Conservation (phyloP, 2,113 vertebrate species). For the Kryptolebias marmoratus region DNA sequence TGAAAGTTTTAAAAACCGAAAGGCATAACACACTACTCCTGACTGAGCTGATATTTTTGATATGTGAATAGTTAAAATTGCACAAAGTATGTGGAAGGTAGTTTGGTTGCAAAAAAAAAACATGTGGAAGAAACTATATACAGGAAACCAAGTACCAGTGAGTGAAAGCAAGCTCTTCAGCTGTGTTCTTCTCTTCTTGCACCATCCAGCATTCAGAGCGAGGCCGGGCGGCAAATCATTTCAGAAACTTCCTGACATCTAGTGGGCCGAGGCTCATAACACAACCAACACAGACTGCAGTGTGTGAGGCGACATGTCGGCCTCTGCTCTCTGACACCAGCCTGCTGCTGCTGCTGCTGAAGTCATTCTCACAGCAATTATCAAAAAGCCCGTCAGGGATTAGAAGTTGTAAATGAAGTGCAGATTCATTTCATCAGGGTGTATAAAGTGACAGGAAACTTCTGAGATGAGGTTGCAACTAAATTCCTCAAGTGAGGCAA, state of each 20-base stretch:
- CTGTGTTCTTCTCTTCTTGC: too few relatives aligned
- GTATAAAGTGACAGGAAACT: background rate
- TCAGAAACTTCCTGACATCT: slow-evolving; percentile 53
- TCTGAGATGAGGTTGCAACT: background rate
- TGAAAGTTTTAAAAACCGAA: too few relatives aligned
- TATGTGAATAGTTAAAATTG: too few relatives aligned
- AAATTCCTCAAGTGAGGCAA: too few relatives aligned
- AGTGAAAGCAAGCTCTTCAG: background rate
- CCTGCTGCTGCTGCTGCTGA: background rate
- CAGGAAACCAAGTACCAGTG: too few relatives aligned
- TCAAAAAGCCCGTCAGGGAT: background rate
- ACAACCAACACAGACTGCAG: slow-evolving; percentile 3
- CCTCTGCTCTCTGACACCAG: background rate
- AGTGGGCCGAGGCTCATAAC: slow-evolving; percentile 38
- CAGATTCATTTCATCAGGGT: slow-evolving; percentile 26
- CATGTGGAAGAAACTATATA: too few relatives aligned
- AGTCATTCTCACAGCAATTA: slow-evolving; percentile 32
- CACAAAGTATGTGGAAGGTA: too few relatives aligned
- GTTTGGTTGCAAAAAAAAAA: too few relatives aligned
- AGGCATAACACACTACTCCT: too few relatives aligned
- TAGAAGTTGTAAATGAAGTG: slow-evolving; percentile 27
- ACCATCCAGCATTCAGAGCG: background rate
- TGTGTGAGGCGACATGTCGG: background rate
- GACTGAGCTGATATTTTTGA: too few relatives aligned
- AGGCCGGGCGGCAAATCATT: background rate